Evolutionary conservation across 2,888 invertebrate genomes (phyloP).

Genomic region (Bombylius discolor): DNA sequence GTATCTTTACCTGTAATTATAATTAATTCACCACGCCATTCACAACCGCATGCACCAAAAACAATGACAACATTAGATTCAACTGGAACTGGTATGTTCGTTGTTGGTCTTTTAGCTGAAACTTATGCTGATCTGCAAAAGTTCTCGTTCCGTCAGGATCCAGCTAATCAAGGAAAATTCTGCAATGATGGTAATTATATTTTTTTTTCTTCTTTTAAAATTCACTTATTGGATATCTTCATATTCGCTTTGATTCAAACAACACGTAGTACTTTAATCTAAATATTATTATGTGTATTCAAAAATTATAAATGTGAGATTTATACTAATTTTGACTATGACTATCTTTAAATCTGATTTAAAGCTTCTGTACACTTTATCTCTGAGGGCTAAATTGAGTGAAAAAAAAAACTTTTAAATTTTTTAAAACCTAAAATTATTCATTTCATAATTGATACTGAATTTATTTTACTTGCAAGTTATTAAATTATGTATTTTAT

Average conservation of each 20-base stretch:
- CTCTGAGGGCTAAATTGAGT: no score
- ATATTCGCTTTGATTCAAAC: background rate
- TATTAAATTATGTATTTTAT: no score
- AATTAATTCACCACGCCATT: conserved; percentile 72
- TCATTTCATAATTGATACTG: no score
- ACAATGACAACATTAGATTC: conserved; percentile 81
- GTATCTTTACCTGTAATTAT: conserved; percentile 87
- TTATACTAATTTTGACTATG: no score
- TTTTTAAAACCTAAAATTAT: no score
- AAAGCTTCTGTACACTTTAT: no score
- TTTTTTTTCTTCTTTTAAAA: background rate
- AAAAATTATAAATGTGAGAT: background rate
- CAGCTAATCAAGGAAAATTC: conserved; percentile 80
- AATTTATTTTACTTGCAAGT: no score
- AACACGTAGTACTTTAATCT: background rate
- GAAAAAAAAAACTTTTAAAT: no score
- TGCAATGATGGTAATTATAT: conserved; percentile 64
- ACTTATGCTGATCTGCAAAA: conserved; percentile 88
- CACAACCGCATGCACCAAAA: conserved; percentile 58
- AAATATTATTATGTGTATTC: background rate
- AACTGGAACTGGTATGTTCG: conserved; percentile 70
- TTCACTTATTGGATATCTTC: background rate
- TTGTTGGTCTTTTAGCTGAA: conserved; percentile 74
- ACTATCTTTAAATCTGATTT: no score
- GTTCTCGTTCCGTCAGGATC: conserved; percentile 79